Percentiles rank a stretch among this genome's conserved stretches.
Conservation (phyloP, 2,113 vertebrate genomes). For the Proteles cristata region DNA sequence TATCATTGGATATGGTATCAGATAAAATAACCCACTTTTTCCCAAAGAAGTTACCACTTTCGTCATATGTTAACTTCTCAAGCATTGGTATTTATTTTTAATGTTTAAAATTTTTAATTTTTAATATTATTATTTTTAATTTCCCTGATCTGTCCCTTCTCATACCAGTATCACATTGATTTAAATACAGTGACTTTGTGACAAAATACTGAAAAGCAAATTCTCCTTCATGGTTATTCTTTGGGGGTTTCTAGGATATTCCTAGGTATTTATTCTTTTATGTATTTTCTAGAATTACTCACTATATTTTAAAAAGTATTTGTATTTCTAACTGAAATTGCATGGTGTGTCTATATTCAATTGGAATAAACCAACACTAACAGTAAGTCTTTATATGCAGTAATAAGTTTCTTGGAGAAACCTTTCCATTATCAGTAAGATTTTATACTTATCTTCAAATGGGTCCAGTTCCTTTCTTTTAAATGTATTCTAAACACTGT, state of each 20-base stretch:
- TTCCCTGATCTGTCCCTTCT: background rate
- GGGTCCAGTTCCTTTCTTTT: background rate
- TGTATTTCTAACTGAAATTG: background rate
- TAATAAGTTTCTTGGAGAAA: background rate
- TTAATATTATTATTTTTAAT: background rate
- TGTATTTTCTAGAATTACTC: background rate
- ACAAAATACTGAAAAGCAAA: background rate
- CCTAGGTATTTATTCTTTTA: background rate
- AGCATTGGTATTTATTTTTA: background rate
- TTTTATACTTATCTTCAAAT: conserved; percentile 39
- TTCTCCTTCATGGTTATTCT: background rate
- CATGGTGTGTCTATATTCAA: background rate
- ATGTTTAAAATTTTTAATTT: no score
- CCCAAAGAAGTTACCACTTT: background rate
- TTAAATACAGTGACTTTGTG: background rate
- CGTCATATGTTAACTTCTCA: background rate
- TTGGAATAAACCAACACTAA: background rate
- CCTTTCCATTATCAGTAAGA: background rate
- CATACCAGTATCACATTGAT: background rate
- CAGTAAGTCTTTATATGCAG: background rate
- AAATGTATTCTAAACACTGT: conserved; percentile 11
- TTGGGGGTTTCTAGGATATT: conserved; percentile 33
- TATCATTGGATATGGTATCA: background rate
- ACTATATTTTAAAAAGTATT: background rate
- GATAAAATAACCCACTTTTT: background rate